Base-by-base conservation (phyloP, 2,113 vertebrate species). In the Benthochromis sp. region DNA sequence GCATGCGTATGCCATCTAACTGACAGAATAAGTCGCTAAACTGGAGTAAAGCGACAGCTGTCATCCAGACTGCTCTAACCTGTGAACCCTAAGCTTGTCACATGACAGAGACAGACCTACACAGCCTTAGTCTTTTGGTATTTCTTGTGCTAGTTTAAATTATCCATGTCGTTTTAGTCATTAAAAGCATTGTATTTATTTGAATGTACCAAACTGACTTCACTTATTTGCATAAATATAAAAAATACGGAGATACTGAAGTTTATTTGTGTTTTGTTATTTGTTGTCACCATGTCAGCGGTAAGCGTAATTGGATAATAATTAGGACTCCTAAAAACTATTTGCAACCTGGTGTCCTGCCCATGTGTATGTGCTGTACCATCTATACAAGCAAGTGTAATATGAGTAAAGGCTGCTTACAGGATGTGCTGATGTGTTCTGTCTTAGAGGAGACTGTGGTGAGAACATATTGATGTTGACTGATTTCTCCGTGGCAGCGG, bases 1-100 rank as follows among this genome's bases (percentile, higher is more conserved):
- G 96, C 96, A 97, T 96, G 97, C 63, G 97, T 97, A 97, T 98
- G 76, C 96, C 96, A 96, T 96, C 96, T 97, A 96, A 97, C 97
- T 97, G 96, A 96, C 95, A 95, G 95, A 97, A 80, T 97, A 96
- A 93, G 84, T 94, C 92, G 88, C 92, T 95, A 16, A 93, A 88
- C 88, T 91, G 89, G 89, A 86, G 89, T 93, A 87, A 90, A 93
- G 90, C 93, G 89, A 96, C 93, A 95, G 85, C 97, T 98, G 96
- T 97, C 97, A 97, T 94, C 96, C 95, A 78, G 87, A 87, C 95
- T 93, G 95, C 95, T 96, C 95, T 43, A 80, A 91, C 83, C 86
- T 96, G 95, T 96, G 96, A 97, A 97, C 96, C 97, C 97, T 95
- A 95, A 97, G 96, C 94, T 96, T 96, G 95, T 98, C 97, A 97